Percentiles rank a stretch among this genome's conserved stretches.
Evolutionary conservation across 2,888 invertebrate species (phyloP).

Genomic region (Halictus ligatus): DNA sequence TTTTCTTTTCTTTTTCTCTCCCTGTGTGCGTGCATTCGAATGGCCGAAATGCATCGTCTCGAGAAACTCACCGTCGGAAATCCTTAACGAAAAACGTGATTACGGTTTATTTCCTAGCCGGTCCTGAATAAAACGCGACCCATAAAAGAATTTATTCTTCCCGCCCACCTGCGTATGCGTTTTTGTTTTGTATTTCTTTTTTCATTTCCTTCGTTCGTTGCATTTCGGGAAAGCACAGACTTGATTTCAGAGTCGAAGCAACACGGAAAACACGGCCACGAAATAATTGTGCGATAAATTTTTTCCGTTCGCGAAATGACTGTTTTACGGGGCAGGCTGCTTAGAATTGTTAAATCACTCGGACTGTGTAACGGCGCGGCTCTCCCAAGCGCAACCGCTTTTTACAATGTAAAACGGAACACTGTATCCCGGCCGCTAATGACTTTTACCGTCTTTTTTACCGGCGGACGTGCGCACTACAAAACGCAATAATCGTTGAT

Average conservation of each 20-base stretch:
- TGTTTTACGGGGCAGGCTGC: not conserved
- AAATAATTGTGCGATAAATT: conserved; percentile 3
- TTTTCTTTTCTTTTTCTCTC: not conserved
- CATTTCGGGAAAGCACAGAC: not conserved
- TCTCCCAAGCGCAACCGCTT: conserved; percentile 5
- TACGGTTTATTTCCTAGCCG: conserved; percentile 2
- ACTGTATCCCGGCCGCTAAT: conserved; percentile 57
- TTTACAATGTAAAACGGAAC: conserved; percentile 33
- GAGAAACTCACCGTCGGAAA: not conserved
- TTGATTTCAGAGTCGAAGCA: not conserved
- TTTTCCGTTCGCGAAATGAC: not conserved
- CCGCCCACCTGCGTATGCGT: not conserved
- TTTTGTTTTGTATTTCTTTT: not conserved
- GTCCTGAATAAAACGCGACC: not conserved
- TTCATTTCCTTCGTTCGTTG: not conserved
- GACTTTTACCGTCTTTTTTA: conserved; percentile 62
- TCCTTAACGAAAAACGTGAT: conserved; percentile 21
- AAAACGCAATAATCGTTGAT: conserved; percentile 56
- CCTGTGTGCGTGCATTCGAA: not conserved
- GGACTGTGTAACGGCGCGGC: not conserved
- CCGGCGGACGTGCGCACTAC: conserved; percentile 32
- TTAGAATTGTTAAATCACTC: conserved; percentile 25
- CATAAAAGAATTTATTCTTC: conserved; percentile 14
- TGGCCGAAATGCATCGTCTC: not conserved
- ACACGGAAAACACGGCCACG: not conserved